Percentiles rank a stretch among this genome's conserved stretches.
Evolutionary conservation across 2,113 vertebrate genomes (phyloP).

Genomic region (Pseudopodoces humilis): DNA sequence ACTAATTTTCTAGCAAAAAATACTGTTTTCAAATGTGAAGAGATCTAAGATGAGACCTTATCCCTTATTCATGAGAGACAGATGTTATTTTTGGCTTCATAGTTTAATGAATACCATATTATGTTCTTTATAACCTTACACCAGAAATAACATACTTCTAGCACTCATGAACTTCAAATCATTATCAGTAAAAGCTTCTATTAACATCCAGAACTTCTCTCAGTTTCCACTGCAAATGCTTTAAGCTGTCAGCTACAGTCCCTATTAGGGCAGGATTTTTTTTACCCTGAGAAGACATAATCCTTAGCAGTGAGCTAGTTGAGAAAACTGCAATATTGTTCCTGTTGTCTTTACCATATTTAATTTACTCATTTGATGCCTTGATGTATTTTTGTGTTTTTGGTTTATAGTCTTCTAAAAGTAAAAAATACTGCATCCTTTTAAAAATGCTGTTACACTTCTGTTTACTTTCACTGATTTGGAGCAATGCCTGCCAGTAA

Average conservation of each 20-base stretch:
- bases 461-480: conserved; percentile 39
- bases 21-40: conserved; percentile 58
- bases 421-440: not conserved
- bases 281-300: not conserved
- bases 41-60: conserved; percentile 70
- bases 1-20: conserved; percentile 53
- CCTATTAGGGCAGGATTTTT: not conserved
- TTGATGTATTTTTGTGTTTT: not conserved
- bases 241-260: conserved; percentile 14
- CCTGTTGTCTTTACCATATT: not conserved
- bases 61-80: conserved; percentile 73
- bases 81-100: conserved; percentile 78
- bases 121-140: conserved; percentile 67
- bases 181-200: conserved; percentile 69
- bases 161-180: conserved; percentile 59
- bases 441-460: not conserved
- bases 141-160: conserved; percentile 66
- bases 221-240: conserved; percentile 20
- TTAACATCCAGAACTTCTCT: conserved; percentile 61
- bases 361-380: not conserved
- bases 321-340: not conserved
- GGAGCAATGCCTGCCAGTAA: conserved; percentile 35
- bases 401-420: not conserved
- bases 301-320: not conserved
- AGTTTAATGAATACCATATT: conserved; percentile 74